Percentiles rank a stretch among this genome's conserved stretches.
Conservation (phyloP, 2,113 vertebrate species). For the Cettia cetti region DNA sequence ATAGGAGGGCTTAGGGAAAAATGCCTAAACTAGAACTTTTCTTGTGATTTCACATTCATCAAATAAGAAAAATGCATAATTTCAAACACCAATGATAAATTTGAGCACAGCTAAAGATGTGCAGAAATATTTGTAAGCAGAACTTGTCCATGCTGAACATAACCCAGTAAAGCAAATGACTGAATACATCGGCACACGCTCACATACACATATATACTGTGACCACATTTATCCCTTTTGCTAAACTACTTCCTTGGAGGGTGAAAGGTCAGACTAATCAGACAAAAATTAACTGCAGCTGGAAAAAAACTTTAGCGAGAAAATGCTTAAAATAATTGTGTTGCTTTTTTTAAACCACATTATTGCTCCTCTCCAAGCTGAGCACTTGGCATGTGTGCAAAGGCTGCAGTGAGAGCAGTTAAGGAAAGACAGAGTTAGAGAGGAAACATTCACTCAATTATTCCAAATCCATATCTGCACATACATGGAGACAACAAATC, state of each 20-base stretch:
- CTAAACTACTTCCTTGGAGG: slow-evolving; percentile 71
- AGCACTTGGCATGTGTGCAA: neutral
- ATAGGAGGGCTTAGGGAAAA: neutral
- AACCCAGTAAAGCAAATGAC: slow-evolving; percentile 29
- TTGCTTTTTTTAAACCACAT: slow-evolving; percentile 42
- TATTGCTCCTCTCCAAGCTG: neutral
- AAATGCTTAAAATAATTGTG: slow-evolving; percentile 41
- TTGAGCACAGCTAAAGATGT: neutral
- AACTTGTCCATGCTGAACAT: neutral
- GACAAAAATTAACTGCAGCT: slow-evolving; percentile 74
- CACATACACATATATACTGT: neutral
- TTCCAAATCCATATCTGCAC: neutral
- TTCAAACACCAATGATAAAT: neutral
- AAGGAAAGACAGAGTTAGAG: neutral
- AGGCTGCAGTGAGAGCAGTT: neutral
- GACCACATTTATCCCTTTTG: slow-evolving; percentile 52
- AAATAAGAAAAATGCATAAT: neutral
- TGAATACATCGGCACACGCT: neutral
- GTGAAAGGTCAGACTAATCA: slow-evolving; percentile 75
- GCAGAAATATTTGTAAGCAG: slow-evolving; percentile 57
- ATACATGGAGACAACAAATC: neutral
- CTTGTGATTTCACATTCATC: neutral
- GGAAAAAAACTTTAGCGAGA: slow-evolving; percentile 39
- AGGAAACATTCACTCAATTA: neutral
- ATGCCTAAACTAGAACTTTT: neutral